These are phyloP conservation scores for Antigone vipio DNA, from an alignment of 2,113 vertebrate genomes.

Conservation along the genomic window DNA sequence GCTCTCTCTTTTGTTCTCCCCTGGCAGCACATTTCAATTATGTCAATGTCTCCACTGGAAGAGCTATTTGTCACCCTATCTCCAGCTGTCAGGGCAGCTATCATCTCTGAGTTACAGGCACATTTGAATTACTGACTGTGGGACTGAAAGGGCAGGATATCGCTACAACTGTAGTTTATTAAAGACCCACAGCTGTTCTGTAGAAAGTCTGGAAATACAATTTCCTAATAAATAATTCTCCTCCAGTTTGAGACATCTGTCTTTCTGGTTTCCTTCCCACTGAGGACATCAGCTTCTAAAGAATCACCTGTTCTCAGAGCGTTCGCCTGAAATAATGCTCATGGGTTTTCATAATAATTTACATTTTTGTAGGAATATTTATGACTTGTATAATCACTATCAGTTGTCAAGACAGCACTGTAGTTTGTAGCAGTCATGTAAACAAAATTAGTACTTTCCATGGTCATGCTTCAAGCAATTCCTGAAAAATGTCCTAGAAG, in stretches of 20 bases:
- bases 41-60: background rate
- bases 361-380: background rate
- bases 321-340: background rate
- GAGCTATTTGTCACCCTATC: background rate
- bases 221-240: background rate
- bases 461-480: background rate
- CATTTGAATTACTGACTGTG: background rate
- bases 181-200: background rate
- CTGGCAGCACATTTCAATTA: background rate
- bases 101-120: background rate
- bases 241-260: background rate
- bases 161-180: background rate
- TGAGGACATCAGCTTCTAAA: background rate
- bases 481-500: background rate
- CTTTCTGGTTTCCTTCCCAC: background rate
- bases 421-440: background rate
- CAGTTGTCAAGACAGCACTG: background rate
- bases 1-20: background rate
- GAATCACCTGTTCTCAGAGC: background rate
- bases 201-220: background rate
- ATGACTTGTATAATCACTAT: background rate
- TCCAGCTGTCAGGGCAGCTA: background rate
- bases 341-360: background rate
- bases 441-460: background rate
- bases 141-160: background rate